Percentiles rank a stretch among this genome's conserved stretches.
Conservation (phyloP, 2,113 vertebrate species). For the Azemiops feae region DNA sequence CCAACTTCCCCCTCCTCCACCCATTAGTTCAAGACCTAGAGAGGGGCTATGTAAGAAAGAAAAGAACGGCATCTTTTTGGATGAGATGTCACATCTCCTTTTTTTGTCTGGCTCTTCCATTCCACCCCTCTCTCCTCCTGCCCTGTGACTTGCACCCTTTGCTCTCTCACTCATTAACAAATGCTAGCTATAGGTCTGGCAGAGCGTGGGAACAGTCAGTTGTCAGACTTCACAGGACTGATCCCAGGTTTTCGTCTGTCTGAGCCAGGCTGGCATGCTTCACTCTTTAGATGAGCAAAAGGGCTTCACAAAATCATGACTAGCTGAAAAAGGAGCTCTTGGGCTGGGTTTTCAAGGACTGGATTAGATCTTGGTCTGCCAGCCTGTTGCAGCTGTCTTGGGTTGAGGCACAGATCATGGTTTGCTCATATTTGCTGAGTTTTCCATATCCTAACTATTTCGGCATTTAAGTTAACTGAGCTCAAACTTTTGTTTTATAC, state of each 20-base stretch:
- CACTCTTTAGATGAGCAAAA: background rate
- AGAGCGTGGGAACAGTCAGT: background rate
- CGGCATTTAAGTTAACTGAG: background rate
- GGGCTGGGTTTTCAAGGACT: rapidly evolving
- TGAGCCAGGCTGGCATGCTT: background rate
- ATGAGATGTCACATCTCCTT: background rate
- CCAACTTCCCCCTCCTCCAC: background rate
- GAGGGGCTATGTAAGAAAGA: background rate
- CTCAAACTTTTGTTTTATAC: background rate
- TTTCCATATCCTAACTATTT: background rate
- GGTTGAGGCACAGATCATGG: background rate
- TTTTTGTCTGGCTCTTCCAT: background rate
- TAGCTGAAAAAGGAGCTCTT: background rate
- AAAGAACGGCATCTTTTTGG: background rate
- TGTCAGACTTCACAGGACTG: background rate
- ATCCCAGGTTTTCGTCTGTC: background rate
- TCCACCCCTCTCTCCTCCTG: background rate
- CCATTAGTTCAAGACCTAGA: background rate
- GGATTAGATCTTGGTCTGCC: background rate
- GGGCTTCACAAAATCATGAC: rapidly evolving
- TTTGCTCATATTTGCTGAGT: too few species aligned
- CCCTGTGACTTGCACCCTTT: background rate
- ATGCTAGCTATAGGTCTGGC: background rate
- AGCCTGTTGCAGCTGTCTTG: background rate
- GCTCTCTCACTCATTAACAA: background rate